Base-by-base conservation (phyloP, 2,797 vertebrate genomes). In the Scyliorhinus canicula region DNA sequence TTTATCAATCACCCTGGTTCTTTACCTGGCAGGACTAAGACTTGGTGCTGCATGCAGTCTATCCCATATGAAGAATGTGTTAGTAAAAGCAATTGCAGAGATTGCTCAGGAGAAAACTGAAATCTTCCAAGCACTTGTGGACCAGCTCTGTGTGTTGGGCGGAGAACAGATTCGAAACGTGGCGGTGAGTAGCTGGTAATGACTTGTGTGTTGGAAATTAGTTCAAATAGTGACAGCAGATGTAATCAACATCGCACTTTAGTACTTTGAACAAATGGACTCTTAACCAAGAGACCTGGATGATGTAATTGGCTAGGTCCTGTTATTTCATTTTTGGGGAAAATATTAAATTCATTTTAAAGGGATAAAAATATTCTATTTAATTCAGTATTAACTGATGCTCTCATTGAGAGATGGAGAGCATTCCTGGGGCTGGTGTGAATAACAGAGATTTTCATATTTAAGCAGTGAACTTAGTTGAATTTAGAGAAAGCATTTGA, bases 161-260 rank as follows among this genome's bases (percentile, higher is more conserved):
- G 98, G 98, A 95, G 97, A 97, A 95, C 99, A 99, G 97, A 98
- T 98, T 96, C 97, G 98, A 82, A 99, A 99, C 0, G 97, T 98
- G 91, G 98, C 98, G 0, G 98, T 99, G 96, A 26, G 98, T 95
- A 8, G 55, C 8, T 88, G 97, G 93, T 52, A 40, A 69, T 40
- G 5, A 60, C 52, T 28, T 35, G 57, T 95, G 60, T 55, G 95
- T 95, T 55, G 95, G 0, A 95, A 95, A 74, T 0, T 96, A 63
- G 47, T 95, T 3, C 55, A 95, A 47, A 40, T 69, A 14, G 95
- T 94, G 16, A 26, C 26, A 50, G 55, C 16, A 19, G 24, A 28
- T 82, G 74, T 19, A 79, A 40, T 79, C 74, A 79, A 12, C 16
- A 40, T n/a, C n/a, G 8, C 14, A 40, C n/a, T 79, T 79, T 79